These are phyloP conservation scores for Falco rusticolus DNA, from an alignment of 2,797 vertebrate genomes.

Conservation along the genomic window DNA sequence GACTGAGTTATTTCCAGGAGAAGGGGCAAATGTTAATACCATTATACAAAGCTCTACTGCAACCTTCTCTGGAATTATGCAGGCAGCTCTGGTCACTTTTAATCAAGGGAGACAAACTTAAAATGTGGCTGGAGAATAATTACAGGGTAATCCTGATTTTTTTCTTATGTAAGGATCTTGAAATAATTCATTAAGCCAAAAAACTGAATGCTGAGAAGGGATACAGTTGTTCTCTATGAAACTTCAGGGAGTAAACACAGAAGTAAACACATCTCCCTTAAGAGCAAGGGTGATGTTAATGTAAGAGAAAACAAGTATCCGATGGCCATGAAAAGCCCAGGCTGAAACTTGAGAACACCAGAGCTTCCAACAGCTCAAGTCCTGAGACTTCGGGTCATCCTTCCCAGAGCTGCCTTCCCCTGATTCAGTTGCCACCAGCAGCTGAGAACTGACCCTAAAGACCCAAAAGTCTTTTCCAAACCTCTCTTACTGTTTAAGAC, in stretches of 20 bases:
- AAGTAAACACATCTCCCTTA: constrained; percentile 44
- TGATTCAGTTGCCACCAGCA: neutral
- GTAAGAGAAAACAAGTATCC: constrained; percentile 50
- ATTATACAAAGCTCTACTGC: neutral
- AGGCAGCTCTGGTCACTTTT: neutral
- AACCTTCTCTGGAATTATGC: neutral
- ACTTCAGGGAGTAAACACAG: constrained; percentile 29
- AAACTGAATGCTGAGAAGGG: neutral
- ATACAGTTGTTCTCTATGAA: neutral
- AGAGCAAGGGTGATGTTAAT: constrained; percentile 32
- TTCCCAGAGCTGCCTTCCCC: neutral
- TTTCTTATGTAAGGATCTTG: neutral
- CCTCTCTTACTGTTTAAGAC: neutral
- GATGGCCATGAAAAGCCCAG: constrained; percentile 27
- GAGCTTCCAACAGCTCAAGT: neutral
- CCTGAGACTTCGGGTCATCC: neutral
- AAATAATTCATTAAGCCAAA: neutral
- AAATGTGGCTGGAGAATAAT: neutral
- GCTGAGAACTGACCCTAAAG: neutral
- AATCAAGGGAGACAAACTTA: neutral
- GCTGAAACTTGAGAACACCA: constrained; percentile 47
- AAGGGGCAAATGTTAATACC: neutral
- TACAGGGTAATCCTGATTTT: neutral
- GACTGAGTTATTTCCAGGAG: neutral
- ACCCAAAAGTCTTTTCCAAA: neutral